A percentile compares a stretch with the other conserved stretches of the same genome.
Evolutionary conservation across 2,888 invertebrate genomes (phyloP).

Genomic region (Junonia oenone): DNA sequence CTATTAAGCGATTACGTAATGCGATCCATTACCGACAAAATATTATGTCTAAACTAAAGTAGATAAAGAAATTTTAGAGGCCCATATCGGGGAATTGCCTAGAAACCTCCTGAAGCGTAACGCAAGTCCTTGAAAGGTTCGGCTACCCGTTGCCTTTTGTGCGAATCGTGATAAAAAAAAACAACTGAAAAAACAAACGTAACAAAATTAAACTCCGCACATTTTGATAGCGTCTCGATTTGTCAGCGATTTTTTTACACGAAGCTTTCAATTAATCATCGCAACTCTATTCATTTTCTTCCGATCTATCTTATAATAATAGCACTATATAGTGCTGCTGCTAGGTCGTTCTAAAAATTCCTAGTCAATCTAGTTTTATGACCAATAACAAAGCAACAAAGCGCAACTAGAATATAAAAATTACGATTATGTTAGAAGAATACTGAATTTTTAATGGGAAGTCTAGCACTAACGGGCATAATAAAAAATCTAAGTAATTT

Average conservation of each 20-base stretch:
- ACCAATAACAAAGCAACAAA: conserved; percentile 46
- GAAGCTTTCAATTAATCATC: conserved; percentile 61
- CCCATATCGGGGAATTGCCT: conserved; percentile 26
- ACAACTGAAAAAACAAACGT: conserved; percentile 48
- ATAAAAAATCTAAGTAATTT: conserved; percentile 54
- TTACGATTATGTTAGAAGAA: conserved; percentile 11
- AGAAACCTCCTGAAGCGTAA: conserved; percentile 60
- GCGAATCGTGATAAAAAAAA: conserved; percentile 44
- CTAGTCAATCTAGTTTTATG: conserved; percentile 37
- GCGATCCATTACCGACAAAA: not conserved
- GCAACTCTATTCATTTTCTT: conserved; percentile 42
- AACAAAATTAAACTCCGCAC: conserved; percentile 43
- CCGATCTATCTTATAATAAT: conserved; percentile 41
- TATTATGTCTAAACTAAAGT: conserved; percentile 33
- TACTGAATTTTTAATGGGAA: conserved; percentile 52
- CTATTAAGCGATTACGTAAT: not conserved
- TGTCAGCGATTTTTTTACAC: conserved; percentile 61
- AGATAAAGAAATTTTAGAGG: conserved; percentile 32
- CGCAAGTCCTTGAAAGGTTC: conserved; percentile 69
- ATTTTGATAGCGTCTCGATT: conserved; percentile 57
- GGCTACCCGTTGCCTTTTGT: conserved; percentile 62
- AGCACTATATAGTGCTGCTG: not conserved
- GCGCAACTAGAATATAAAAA: conserved; percentile 34
- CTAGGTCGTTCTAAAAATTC: conserved; percentile 19
- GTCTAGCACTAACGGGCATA: conserved; percentile 56